These are phyloP conservation scores for Aphodius granarius DNA, from an alignment of 2,888 invertebrate genomes.

Conservation along the genomic window DNA sequence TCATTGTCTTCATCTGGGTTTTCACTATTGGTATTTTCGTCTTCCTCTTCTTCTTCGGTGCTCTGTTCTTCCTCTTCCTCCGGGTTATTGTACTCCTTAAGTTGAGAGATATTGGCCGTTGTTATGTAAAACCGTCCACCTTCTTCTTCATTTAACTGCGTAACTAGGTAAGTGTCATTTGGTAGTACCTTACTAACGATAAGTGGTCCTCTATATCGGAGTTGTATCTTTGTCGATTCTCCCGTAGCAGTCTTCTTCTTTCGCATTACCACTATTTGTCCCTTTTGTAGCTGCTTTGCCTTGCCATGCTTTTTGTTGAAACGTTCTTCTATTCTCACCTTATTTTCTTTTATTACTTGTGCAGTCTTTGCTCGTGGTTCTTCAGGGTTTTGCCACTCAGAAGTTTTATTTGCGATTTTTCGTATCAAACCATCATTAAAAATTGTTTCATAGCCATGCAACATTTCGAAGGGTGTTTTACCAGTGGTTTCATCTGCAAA, in stretches of 20 bases:
- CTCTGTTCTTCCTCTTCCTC: neutral
- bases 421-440: neutral
- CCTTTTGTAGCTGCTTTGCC: too few relatives aligned
- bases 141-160: neutral
- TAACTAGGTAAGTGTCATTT: neutral
- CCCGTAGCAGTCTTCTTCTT: neutral
- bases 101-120: neutral
- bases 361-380: too few relatives aligned
- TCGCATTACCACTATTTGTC: too few relatives aligned
- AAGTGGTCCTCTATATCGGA: neutral
- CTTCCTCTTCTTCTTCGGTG: neutral
- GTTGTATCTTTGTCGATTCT: constrained; percentile 1
- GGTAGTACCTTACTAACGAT: constrained; percentile 3
- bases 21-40: neutral
- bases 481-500: constrained; percentile 30
- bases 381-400: too few relatives aligned
- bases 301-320: too few relatives aligned
- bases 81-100: neutral
- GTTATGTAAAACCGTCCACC: neutral
- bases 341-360: too few relatives aligned
- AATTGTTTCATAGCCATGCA: constrained; percentile 24
- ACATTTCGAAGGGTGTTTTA: constrained; percentile 28
- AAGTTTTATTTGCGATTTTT: neutral
- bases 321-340: too few relatives aligned
- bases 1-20: neutral